These are phyloP conservation scores for Brachirus orientalis DNA, from an alignment of 2,113 vertebrate species.

Conservation along the genomic window DNA sequence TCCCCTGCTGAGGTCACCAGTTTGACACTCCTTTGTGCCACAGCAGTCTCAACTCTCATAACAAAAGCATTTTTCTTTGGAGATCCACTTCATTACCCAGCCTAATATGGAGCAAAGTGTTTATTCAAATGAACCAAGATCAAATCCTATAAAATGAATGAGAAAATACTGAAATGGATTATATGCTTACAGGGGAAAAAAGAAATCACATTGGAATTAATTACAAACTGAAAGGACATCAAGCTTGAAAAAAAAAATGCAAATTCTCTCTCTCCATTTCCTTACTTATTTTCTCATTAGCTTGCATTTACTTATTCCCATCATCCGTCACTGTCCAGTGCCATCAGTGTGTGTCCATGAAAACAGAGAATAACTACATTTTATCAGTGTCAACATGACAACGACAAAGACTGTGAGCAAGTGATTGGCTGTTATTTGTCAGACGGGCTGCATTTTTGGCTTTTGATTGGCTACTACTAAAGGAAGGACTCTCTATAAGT, in stretches of 20 bases:
- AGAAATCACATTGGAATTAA: constrained; percentile 72
- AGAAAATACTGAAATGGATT: constrained; percentile 72
- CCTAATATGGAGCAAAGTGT: constrained; percentile 78
- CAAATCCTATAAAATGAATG: constrained; percentile 65
- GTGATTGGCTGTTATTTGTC: constrained; percentile 61
- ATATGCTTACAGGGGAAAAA: constrained; percentile 45
- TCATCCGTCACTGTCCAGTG: constrained; percentile 38
- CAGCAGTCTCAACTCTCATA: constrained; percentile 53
- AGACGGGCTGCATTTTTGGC: constrained; percentile 45
- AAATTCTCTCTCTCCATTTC: constrained; percentile 33
- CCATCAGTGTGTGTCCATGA: constrained; percentile 60
- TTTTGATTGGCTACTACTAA: constrained; percentile 63
- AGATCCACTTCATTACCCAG: constrained; percentile 82
- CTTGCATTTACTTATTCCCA: constrained; percentile 54
- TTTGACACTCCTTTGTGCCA: constrained; percentile 60
- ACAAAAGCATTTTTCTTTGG: constrained; percentile 71
- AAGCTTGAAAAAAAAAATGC: constrained; percentile 24
- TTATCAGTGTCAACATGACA: constrained; percentile 66
- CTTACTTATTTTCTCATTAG: constrained; percentile 63
- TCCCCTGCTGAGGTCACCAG: constrained; percentile 68
- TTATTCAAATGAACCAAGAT: constrained; percentile 79
- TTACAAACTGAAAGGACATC: constrained; percentile 61
- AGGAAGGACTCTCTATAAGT: constrained; percentile 63
- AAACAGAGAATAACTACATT: constrained; percentile 69
- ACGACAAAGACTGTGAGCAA: constrained; percentile 52